Evolutionary conservation across 2,797 vertebrate species (phyloP), one percentile per base, ranked within the genome.

Genomic region (Gymnopithys bicolor): DNA sequence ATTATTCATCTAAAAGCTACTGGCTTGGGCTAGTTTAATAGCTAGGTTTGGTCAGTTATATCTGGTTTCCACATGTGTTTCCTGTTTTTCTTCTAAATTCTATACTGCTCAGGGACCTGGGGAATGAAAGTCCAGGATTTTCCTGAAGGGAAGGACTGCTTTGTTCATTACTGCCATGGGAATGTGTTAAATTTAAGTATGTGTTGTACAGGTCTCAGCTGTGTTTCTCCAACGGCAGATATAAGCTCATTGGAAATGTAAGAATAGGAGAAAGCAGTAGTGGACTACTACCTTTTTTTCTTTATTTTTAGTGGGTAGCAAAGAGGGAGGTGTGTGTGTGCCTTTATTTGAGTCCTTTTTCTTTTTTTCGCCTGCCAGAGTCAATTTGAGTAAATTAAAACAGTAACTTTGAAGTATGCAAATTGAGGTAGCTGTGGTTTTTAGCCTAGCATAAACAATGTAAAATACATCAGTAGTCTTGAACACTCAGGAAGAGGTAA

Each of bases 21-120:
- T 96, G 96, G 48, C 84, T 59, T 59, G 49, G 41, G 62, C 89
- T 93, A 64, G 87, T 94, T 96, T 96, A 85, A 66, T 87, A 90
- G 83, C 95, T 96, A 92, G 94, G 80, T 93, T 97, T 92, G 95
- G 96, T 97, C 91, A 94, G 67, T 91, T 96, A 92, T 96, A 97
- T 97, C 97, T 96, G 97, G 95, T 91, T 95, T 97, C 94, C 98
- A 98, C 98, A 99, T 98, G 97, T 99, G 98, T 98, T 99, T 99
- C 99, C 99, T 99, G 98, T 99, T 99, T 98, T 98, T 98, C 97
- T 97, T 97, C 97, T 95, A 45, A 97, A 91, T 96, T 96, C 96
- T 97, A 92, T 55, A 96, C 96, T 95, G 88, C 90, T 88, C 43
- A 80, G 97, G 93, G 97, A 97, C 97, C 97, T 96, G 86, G 97